Percentiles rank a stretch among this genome's conserved stretches.
Evolutionary conservation across 2,888 invertebrate genomes (phyloP).

Genomic region (Oscheius myriophilus): DNA sequence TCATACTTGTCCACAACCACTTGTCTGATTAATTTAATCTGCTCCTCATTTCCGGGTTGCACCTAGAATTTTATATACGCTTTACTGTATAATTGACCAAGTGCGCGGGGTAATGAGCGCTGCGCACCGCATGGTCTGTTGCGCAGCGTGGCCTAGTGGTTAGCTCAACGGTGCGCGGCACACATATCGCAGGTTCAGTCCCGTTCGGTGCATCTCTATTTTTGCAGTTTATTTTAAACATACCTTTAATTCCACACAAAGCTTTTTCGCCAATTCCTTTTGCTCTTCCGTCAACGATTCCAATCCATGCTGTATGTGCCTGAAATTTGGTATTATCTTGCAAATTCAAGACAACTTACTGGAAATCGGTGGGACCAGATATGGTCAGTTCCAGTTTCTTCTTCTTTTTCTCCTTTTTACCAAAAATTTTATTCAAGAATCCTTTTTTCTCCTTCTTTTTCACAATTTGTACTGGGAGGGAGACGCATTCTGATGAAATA

Average conservation of each 20-base stretch:
- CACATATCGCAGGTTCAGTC: too few species aligned
- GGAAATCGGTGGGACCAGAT: constrained; percentile 20
- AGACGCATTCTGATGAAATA: constrained; percentile 4
- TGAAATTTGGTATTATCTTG: neutral
- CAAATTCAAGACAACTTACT: constrained; percentile 4
- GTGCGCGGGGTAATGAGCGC: too few species aligned
- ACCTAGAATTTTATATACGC: constrained; percentile 3
- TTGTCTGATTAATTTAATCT: neutral
- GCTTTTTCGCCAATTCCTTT: neutral
- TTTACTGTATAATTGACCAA: too few species aligned
- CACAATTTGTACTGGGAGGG: neutral
- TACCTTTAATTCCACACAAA: neutral
- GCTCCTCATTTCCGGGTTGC: constrained; percentile 13
- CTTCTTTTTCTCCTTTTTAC: constrained; percentile 18
- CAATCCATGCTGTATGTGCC: constrained; percentile 17
- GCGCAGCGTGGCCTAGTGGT: too few species aligned
- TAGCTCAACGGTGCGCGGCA: too few species aligned
- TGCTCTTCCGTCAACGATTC: constrained; percentile 9
- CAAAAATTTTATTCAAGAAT: neutral
- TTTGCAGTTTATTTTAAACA: neutral
- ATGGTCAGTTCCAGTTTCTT: constrained; percentile 1
- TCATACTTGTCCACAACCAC: constrained; percentile 10
- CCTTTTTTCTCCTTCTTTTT: constrained; percentile 19
- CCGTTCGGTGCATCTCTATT: too few species aligned
- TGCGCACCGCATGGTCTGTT: too few species aligned